A percentile compares a stretch with the other conserved stretches of the same genome.
Evolutionary conservation across 1,140 invertebrate species (phyloP).

Genomic region (Sminthurinus signatus): DNA sequence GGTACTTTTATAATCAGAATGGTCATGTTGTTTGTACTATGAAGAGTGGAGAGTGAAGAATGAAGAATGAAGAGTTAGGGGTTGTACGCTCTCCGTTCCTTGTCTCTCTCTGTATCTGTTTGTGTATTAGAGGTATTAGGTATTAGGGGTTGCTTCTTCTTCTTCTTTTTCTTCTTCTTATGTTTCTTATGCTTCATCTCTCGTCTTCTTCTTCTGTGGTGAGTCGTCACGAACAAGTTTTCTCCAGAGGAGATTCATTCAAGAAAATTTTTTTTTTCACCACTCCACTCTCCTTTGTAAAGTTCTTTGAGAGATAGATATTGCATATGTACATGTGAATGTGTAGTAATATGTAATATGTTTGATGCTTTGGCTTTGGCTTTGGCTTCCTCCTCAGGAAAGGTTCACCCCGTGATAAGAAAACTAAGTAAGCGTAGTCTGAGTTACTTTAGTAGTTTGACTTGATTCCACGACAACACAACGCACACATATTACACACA

Average conservation of each 20-base stretch:
- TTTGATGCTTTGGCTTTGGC: not conserved
- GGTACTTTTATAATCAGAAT: too few species aligned
- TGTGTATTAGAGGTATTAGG: too few species aligned
- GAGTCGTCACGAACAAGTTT: conserved; percentile 36
- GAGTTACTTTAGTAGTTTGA: conserved; percentile 8
- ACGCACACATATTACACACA: not conserved
- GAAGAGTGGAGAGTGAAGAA: too few species aligned
- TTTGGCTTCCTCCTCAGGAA: conserved; percentile 11
- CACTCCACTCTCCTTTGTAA: conserved; percentile 7
- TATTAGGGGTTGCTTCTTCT: too few species aligned
- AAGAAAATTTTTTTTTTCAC: conserved; percentile 32
- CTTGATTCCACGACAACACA: not conserved
- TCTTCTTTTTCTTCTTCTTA: too few species aligned
- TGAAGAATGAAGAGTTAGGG: too few species aligned
- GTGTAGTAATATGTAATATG: too few species aligned
- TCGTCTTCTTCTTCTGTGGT: too few species aligned
- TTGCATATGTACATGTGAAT: too few species aligned
- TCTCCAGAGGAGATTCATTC: conserved; percentile 36
- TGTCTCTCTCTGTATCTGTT: too few species aligned
- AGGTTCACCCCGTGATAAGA: conserved; percentile 14
- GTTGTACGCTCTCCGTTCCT: too few species aligned
- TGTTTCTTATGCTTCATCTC: not conserved
- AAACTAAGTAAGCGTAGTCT: not conserved
- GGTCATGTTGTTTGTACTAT: too few species aligned
- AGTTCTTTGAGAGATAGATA: not conserved